Conservation (phyloP, 1,140 invertebrate species). For the Ceratosolen solmsi region DNA sequence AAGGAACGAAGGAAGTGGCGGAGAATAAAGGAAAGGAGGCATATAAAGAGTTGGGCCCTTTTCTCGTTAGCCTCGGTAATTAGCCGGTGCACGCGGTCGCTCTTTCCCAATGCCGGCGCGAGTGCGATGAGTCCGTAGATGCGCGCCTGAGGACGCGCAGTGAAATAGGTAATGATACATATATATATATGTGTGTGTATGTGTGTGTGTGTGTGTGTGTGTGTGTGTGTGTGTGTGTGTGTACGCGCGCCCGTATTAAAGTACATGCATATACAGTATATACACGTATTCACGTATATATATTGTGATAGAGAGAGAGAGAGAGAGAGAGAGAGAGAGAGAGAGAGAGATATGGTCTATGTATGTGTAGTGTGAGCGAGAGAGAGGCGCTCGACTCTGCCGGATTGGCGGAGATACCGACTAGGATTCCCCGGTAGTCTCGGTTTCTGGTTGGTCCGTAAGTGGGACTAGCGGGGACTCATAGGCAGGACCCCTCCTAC, state of each 20-base stretch:
- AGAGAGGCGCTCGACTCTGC: constrained; percentile 52
- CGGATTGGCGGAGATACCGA: constrained; percentile 68
- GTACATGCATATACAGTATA: too few relatives aligned
- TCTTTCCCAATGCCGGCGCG: background rate
- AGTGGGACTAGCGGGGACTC: constrained; percentile 75
- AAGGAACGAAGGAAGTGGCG: background rate
- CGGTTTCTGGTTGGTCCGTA: constrained; percentile 73
- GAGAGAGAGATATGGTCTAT: constrained; percentile 41
- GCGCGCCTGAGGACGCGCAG: background rate
- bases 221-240: too few relatives aligned
- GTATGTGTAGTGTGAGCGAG: too few relatives aligned
- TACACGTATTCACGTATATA: background rate
- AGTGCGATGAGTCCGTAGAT: constrained; percentile 13
- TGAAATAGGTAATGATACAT: too few relatives aligned
- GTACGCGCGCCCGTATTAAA: too few relatives aligned
- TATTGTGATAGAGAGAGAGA: background rate
- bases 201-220: too few relatives aligned
- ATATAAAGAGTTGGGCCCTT: constrained; percentile 3
- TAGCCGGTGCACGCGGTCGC: constrained; percentile 33
- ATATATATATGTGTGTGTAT: too few relatives aligned
- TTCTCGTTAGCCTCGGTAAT: constrained; percentile 42
- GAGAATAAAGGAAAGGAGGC: background rate
- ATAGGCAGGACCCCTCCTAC: constrained; percentile 72
- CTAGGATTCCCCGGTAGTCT: constrained; percentile 71
- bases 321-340: constrained; percentile 44